phyloP scores from a whole-genome alignment of 2,888 invertebrate species.

The Anarsia innoxiella region DNA sequence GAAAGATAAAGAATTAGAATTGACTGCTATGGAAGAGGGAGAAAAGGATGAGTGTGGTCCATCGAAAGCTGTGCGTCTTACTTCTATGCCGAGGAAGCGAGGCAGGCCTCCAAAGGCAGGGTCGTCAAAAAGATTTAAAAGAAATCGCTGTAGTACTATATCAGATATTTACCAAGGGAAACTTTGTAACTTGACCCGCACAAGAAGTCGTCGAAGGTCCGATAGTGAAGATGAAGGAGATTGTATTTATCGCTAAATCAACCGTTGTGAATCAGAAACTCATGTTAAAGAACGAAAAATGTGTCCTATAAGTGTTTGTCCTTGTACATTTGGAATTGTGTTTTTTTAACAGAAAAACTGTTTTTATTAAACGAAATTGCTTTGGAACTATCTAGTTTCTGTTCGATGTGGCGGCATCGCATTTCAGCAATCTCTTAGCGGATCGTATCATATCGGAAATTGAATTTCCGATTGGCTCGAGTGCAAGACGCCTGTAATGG shows the following conservation, averaged over 20 bases:
- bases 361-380: slow-evolving; percentile 1
- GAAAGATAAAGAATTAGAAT: background rate
- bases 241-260: too few species aligned
- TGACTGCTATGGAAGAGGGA: background rate
- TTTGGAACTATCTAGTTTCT: slow-evolving; percentile 11
- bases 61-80: background rate
- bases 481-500: slow-evolving; percentile 45
- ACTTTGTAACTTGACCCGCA: too few species aligned
- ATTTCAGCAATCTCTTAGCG: slow-evolving; percentile 61
- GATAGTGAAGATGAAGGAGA: too few species aligned
- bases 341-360: too few species aligned
- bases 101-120: slow-evolving; percentile 26
- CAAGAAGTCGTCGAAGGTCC: too few species aligned
- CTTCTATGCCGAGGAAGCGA: slow-evolving; percentile 19
- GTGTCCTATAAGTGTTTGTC: too few species aligned
- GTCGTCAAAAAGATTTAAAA: slow-evolving; percentile 23
- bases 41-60: background rate
- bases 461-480: slow-evolving; percentile 65
- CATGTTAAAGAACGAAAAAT: too few species aligned
- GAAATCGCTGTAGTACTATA: too few species aligned
- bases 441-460: slow-evolving; percentile 68
- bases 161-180: too few species aligned
- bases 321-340: too few species aligned
- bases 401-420: slow-evolving; percentile 19
- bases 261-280: too few species aligned